A percentile compares a stretch with the other conserved stretches of the same genome.
Conservation (phyloP, 2,797 vertebrate species). For the Melanotaenia nigrans region DNA sequence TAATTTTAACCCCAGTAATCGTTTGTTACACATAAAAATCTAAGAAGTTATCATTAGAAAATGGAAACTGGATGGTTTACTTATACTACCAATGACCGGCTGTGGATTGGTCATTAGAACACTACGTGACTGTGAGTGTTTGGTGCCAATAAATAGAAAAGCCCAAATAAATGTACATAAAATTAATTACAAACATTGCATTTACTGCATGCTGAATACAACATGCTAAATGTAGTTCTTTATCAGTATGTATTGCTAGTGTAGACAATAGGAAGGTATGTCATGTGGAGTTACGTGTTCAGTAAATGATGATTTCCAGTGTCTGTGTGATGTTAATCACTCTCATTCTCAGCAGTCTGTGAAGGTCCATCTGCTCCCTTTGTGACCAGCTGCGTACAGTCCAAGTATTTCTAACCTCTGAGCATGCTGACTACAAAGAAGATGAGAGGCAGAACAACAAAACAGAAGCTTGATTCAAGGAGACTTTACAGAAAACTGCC, state of each 20-base stretch:
- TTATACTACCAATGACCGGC: no score
- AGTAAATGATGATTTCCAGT: background rate
- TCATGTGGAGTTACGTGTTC: no score
- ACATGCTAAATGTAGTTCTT: no score
- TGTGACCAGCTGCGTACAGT: background rate
- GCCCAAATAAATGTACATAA: no score
- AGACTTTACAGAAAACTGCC: background rate
- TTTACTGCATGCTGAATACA: background rate
- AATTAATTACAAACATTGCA: no score
- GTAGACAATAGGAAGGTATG: no score
- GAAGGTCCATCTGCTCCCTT: background rate
- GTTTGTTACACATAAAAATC: background rate
- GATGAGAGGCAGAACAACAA: background rate
- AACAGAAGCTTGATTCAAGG: background rate
- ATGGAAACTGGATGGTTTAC: no score
- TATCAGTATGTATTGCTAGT: no score
- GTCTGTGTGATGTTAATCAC: background rate
- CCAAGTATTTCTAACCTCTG: background rate
- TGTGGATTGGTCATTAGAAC: no score
- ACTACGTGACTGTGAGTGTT: no score
- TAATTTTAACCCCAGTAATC: background rate
- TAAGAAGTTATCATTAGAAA: no score
- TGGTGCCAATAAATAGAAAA: no score
- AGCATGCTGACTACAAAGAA: background rate
- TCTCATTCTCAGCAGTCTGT: background rate